Evolutionary conservation across 2,113 vertebrate genomes (phyloP).

Genomic region (Odocoileus virginianus): DNA sequence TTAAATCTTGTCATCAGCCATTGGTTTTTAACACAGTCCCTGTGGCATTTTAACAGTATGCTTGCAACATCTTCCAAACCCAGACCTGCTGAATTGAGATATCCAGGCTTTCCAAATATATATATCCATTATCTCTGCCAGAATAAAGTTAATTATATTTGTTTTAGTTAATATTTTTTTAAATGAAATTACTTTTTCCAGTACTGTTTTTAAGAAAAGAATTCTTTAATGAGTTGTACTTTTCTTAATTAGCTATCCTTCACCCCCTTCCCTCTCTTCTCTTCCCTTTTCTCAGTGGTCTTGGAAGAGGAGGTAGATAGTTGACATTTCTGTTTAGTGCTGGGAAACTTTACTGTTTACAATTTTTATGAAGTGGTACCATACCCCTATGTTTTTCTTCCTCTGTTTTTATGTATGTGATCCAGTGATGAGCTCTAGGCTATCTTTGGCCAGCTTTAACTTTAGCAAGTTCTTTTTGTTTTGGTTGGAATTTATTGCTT

Average conservation of each 20-base stretch:
- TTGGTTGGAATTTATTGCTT: not conserved
- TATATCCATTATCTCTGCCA: not conserved
- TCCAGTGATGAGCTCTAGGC: not conserved
- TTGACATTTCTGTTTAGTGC: not conserved
- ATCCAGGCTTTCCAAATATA: not conserved
- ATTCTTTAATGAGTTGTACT: not conserved
- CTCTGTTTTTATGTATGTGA: not conserved
- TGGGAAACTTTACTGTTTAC: not conserved
- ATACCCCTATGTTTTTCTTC: not conserved
- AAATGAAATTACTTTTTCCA: not conserved
- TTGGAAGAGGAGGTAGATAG: not conserved
- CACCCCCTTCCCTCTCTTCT: not conserved
- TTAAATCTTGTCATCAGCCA: not conserved
- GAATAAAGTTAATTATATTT: constrained; percentile 17
- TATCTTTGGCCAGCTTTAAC: not conserved
- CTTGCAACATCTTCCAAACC: not conserved
- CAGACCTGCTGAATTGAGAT: not conserved
- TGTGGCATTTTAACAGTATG: not conserved
- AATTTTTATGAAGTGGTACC: not conserved
- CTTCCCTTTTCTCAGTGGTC: not conserved
- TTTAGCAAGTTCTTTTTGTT: not conserved
- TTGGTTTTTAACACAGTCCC: not conserved
- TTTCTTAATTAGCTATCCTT: not conserved
- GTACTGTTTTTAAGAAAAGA: not conserved
- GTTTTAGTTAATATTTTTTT: constrained; percentile 1